Conservation (phyloP, 1,140 invertebrate species). For the Venustaconcha ellipsiformis region DNA sequence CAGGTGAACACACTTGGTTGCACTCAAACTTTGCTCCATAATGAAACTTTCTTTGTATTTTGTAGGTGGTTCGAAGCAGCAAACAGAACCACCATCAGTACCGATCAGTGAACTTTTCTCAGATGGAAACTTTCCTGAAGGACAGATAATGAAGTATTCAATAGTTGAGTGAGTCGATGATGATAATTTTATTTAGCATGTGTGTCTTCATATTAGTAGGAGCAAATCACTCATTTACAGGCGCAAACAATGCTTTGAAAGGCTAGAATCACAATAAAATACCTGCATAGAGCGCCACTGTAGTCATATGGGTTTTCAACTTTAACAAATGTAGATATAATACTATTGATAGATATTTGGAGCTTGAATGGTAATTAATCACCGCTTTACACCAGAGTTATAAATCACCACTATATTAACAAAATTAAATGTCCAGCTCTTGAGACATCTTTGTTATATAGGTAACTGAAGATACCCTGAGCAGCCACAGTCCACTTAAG, state of each 20-base stretch:
- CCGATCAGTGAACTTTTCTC: conserved; percentile 88
- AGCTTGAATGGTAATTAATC: too few species aligned
- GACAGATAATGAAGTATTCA: conserved; percentile 70
- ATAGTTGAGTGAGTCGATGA: conserved; percentile 60
- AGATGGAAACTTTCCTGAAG: conserved; percentile 77
- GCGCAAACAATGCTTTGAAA: background rate
- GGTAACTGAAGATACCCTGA: too few species aligned
- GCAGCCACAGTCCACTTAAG: too few species aligned
- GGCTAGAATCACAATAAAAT: background rate
- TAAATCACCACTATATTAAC: too few species aligned
- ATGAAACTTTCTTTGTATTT: conserved; percentile 7
- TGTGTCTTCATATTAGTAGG: background rate
- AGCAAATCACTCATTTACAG: background rate
- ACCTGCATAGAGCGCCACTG: background rate
- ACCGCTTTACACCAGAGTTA: too few species aligned
- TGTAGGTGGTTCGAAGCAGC: conserved; percentile 67
- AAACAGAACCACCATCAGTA: conserved; percentile 88
- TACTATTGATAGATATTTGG: too few species aligned
- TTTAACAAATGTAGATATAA: background rate
- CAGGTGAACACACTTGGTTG: background rate
- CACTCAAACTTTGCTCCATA: background rate
- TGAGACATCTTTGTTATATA: too few species aligned
- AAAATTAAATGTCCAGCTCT: too few species aligned
- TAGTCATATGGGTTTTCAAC: background rate
- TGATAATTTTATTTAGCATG: too few species aligned